These are phyloP conservation scores for Sebastes diaconus DNA, from an alignment of 2,797 vertebrate species.

Conservation along the genomic window DNA sequence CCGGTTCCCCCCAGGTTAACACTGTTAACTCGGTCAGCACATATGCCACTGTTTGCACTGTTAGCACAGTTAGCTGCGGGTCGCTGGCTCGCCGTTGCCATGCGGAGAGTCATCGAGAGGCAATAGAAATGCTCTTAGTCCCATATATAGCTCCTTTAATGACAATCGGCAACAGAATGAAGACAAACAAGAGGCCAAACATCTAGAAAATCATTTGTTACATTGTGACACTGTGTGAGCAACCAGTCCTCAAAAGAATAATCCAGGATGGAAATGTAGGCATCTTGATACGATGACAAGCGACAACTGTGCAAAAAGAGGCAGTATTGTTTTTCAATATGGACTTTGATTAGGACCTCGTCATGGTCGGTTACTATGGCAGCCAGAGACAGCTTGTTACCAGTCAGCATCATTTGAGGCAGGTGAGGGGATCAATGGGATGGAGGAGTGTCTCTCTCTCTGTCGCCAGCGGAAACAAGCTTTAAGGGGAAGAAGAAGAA, in stretches of 20 bases:
- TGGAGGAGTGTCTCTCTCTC: background rate
- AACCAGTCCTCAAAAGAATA: background rate
- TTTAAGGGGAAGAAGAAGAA: slow-evolving; percentile 14
- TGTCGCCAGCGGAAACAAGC: slow-evolving; percentile 14
- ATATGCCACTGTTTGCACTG: no score
- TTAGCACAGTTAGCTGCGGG: no score
- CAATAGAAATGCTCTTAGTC: background rate
- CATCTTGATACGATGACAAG: background rate
- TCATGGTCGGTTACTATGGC: slow-evolving; percentile 58
- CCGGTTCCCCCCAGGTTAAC: no score
- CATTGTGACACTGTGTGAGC: background rate
- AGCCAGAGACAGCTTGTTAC: slow-evolving; percentile 47
- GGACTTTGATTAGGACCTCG: slow-evolving; percentile 40
- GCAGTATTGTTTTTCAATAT: slow-evolving; percentile 27
- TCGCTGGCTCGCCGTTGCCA: no score
- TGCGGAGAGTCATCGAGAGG: no score
- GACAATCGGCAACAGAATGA: background rate
- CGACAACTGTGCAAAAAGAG: slow-evolving; percentile 2
- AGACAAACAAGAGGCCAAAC: background rate
- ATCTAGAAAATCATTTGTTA: background rate
- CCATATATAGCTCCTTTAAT: background rate
- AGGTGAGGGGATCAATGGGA: background rate
- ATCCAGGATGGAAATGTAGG: background rate
- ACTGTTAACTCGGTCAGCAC: no score
- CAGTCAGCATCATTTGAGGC: slow-evolving; percentile 30